phyloP scores from a whole-genome alignment of 2,113 vertebrate genomes.

The Perca fluviatilis region DNA sequence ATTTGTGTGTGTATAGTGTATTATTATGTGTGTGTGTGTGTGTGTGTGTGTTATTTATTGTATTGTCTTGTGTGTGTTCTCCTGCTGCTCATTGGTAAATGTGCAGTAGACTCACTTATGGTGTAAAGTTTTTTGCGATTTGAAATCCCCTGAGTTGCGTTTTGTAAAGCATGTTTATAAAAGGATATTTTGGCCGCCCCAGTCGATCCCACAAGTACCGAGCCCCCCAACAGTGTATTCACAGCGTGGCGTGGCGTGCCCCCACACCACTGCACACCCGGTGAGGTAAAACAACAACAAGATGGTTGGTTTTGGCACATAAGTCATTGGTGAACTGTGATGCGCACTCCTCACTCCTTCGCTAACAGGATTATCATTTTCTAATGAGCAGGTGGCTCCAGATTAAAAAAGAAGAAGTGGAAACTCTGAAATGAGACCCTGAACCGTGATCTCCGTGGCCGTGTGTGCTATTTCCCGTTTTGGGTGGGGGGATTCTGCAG shows the following conservation, averaged over 20 bases:
- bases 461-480: slow-evolving; percentile 10
- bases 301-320: not conserved
- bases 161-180: too few species aligned
- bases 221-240: not conserved
- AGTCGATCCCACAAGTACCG: too few species aligned
- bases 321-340: not conserved
- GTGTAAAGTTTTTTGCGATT: too few species aligned
- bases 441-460: not conserved
- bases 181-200: too few species aligned
- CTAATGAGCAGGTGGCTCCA: slow-evolving; percentile 51
- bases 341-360: slow-evolving; percentile 3
- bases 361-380: slow-evolving; percentile 41
- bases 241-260: not conserved
- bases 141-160: too few species aligned
- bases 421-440: slow-evolving; percentile 36
- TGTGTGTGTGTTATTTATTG: not conserved
- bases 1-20: not conserved
- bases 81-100: not conserved
- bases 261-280: not conserved
- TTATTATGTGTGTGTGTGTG: slow-evolving; percentile 4
- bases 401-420: slow-evolving; percentile 11
- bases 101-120: too few species aligned
- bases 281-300: not conserved
- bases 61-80: not conserved
- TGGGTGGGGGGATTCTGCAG: not conserved